Conservation (phyloP, 2,113 vertebrate genomes). For the Morone saxatilis region DNA sequence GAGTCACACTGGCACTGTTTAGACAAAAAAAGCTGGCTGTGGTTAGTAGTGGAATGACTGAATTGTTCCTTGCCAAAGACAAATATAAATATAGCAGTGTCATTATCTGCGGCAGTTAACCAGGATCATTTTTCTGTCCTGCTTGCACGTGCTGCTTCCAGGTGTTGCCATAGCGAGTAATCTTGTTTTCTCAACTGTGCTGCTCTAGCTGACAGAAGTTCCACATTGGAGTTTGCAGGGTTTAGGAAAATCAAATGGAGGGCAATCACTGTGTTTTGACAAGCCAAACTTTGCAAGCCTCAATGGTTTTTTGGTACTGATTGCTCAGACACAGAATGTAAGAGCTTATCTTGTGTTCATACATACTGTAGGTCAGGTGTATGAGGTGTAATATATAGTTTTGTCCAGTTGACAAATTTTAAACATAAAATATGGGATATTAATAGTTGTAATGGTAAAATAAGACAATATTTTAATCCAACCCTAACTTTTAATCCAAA, state of each 20-base stretch:
- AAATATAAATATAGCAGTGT: constrained; percentile 77
- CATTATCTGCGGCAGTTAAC: constrained; percentile 71
- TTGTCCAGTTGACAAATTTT: background rate
- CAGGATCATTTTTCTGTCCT: constrained; percentile 60
- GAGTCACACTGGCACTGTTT: constrained; percentile 50
- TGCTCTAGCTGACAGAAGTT: constrained; percentile 61
- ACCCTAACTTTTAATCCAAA: background rate
- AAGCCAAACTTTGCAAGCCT: constrained; percentile 45
- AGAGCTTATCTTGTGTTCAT: constrained; percentile 33
- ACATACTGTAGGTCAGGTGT: constrained; percentile 27
- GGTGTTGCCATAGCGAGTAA: constrained; percentile 78
- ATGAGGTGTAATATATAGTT: constrained; percentile 8
- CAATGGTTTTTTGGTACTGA: constrained; percentile 42
- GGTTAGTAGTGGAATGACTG: constrained; percentile 53
- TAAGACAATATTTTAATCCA: background rate
- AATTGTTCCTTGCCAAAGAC: constrained; percentile 63
- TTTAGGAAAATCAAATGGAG: constrained; percentile 71
- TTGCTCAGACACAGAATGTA: constrained; percentile 13
- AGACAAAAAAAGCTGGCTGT: constrained; percentile 38
- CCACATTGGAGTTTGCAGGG: constrained; percentile 60
- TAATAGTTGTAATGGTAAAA: background rate
- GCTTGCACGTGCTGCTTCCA: constrained; percentile 67
- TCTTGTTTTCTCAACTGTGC: constrained; percentile 76
- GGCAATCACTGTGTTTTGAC: constrained; percentile 67
- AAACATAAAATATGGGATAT: background rate